Evolutionary conservation across 1,140 invertebrate genomes (phyloP).

Genomic region (Drosophila rufa): DNA sequence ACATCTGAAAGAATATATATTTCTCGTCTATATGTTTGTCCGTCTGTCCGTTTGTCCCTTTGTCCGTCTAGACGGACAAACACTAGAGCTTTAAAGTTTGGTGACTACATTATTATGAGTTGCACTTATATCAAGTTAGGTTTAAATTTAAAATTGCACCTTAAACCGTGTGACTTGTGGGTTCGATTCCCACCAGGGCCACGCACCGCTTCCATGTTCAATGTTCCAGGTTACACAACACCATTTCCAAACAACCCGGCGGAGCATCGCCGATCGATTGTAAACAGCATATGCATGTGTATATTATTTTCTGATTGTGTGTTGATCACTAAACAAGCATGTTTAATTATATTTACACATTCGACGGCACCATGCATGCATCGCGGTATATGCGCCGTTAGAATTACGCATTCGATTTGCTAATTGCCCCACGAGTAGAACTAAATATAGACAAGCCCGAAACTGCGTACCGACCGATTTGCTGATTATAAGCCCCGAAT

Average conservation of each 20-base stretch:
- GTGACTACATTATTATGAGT: too few species aligned
- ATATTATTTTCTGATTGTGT: conserved; percentile 15
- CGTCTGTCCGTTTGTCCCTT: too few species aligned
- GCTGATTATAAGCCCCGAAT: conserved; percentile 22
- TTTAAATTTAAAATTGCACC: too few species aligned
- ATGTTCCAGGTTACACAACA: background rate
- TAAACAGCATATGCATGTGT: background rate
- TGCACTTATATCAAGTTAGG: too few species aligned
- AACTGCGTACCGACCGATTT: conserved; percentile 25
- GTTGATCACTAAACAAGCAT: conserved; percentile 27
- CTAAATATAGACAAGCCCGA: conserved; percentile 30
- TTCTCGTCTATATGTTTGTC: too few species aligned
- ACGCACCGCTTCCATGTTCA: background rate
- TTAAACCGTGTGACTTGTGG: background rate
- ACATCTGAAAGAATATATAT: too few species aligned
- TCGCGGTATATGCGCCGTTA: conserved; percentile 19
- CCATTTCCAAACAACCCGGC: background rate
- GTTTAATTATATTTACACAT: conserved; percentile 37
- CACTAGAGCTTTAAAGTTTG: too few species aligned
- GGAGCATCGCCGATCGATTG: background rate
- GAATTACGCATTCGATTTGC: conserved; percentile 34
- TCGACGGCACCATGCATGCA: conserved; percentile 1
- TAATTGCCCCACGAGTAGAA: conserved; percentile 29
- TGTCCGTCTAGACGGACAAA: too few species aligned
- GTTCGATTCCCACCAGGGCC: background rate